Evolutionary conservation across 2,888 invertebrate species (phyloP).

Genomic region (Mechanitis messenoides): DNA sequence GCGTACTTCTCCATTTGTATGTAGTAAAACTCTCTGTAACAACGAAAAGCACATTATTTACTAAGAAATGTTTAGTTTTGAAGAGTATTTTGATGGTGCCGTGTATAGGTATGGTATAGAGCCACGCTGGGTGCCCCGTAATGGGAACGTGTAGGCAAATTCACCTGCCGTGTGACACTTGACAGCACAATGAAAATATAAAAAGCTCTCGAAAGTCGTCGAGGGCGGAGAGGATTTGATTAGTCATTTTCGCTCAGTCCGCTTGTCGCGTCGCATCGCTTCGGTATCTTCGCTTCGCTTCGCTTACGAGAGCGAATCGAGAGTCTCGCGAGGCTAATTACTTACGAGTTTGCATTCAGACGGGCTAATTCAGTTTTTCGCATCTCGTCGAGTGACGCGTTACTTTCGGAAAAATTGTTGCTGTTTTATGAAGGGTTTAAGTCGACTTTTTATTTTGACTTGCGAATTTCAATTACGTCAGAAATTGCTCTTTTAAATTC

Average conservation of each 20-base stretch:
- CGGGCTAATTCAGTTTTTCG: slow-evolving; percentile 71
- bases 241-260: slow-evolving; percentile 71
- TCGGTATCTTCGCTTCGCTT: slow-evolving; percentile 70
- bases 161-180: slow-evolving; percentile 61
- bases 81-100: neutral
- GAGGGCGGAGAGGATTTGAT: slow-evolving; percentile 74
- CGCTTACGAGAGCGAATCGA: slow-evolving; percentile 71
- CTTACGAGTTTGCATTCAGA: slow-evolving; percentile 73
- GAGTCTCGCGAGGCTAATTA: slow-evolving; percentile 75
- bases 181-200: slow-evolving; percentile 71
- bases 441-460: slow-evolving; percentile 28
- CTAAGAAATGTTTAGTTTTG: neutral
- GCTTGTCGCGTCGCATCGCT: slow-evolving; percentile 56
- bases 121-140: slow-evolving; percentile 18
- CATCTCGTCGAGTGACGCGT: slow-evolving; percentile 60
- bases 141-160: slow-evolving; percentile 37
- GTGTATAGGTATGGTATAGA: slow-evolving; percentile 3
- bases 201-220: slow-evolving; percentile 65
- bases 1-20: slow-evolving; percentile 99
- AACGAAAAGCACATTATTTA: slow-evolving; percentile 8
- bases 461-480: slow-evolving; percentile 28
- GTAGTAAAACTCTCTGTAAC: slow-evolving; percentile 98
- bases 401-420: slow-evolving; percentile 41
- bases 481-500: slow-evolving; percentile 26
- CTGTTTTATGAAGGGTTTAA: slow-evolving; percentile 28